phyloP scores from a whole-genome alignment of 1,140 invertebrate genomes.

The Ditylenchus dipsaci region DNA sequence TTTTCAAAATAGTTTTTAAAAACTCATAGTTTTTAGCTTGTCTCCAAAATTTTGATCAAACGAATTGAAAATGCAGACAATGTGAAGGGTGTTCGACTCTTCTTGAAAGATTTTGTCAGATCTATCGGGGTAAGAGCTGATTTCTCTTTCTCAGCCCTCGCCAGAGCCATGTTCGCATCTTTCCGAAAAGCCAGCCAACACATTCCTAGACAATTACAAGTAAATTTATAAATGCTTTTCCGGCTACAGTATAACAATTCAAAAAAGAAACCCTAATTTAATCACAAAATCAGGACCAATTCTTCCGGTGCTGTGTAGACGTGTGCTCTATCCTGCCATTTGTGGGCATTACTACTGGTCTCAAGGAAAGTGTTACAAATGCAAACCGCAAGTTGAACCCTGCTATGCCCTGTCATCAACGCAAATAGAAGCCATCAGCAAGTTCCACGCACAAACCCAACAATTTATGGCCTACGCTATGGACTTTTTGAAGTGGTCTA shows the following conservation, averaged over 20 bases:
- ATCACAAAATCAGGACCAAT: neutral
- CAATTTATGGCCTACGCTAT: constrained; percentile 1
- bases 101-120: constrained; percentile 1
- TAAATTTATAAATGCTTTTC: too few relatives aligned
- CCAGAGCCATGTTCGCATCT: neutral
- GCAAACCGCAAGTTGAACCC: neutral
- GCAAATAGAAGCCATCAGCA: neutral
- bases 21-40: neutral
- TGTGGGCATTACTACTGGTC: neutral
- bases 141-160: constrained; percentile 3
- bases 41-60: neutral
- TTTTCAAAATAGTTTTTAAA: neutral
- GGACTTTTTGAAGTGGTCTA: constrained; percentile 1
- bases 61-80: neutral
- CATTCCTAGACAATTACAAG: neutral
- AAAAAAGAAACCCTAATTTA: too few relatives aligned
- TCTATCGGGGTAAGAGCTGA: neutral
- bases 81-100: neutral
- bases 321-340: constrained; percentile 4
- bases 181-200: neutral
- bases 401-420: neutral
- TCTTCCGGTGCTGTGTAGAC: constrained; percentile 5
- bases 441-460: constrained; percentile 1
- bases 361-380: neutral
- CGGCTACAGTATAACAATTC: too few relatives aligned